Conservation (phyloP, 2,888 invertebrate genomes). For the Drosophila buzzatii region DNA sequence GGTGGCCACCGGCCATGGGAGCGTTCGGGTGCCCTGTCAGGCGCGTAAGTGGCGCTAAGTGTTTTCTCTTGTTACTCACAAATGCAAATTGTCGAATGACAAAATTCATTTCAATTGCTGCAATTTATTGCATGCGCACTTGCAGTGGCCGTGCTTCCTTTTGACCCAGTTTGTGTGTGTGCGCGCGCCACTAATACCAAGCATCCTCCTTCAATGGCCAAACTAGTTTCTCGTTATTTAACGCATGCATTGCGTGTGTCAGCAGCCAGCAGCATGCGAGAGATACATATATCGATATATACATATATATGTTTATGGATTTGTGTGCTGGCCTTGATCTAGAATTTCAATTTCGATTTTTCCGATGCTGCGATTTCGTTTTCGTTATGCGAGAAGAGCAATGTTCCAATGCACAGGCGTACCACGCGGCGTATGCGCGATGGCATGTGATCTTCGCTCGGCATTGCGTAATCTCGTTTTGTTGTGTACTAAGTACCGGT, state of each 20-base stretch:
- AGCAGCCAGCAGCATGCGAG: slow-evolving; percentile 27
- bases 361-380: slow-evolving; percentile 73
- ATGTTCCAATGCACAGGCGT: slow-evolving; percentile 29
- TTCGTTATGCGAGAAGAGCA: slow-evolving; percentile 32
- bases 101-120: slow-evolving; percentile 68
- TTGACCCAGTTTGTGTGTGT: slow-evolving; percentile 52
- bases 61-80: slow-evolving; percentile 75
- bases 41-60: slow-evolving; percentile 65
- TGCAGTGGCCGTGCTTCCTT: slow-evolving; percentile 67
- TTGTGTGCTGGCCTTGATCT: slow-evolving; percentile 77
- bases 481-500: slow-evolving; percentile 72
- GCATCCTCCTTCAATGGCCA: slow-evolving; percentile 49
- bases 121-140: slow-evolving; percentile 59
- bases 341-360: slow-evolving; percentile 79
- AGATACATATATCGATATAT: slow-evolving; percentile 20
- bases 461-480: slow-evolving; percentile 62
- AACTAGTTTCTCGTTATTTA: slow-evolving; percentile 49
- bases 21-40: slow-evolving; percentile 52
- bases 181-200: slow-evolving; percentile 13
- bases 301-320: slow-evolving; percentile 9
- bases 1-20: slow-evolving; percentile 32
- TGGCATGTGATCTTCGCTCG: slow-evolving; percentile 49
- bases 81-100: slow-evolving; percentile 74
- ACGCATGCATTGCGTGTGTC: slow-evolving; percentile 68
- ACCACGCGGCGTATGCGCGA: slow-evolving; percentile 56